These are phyloP conservation scores for Nerophis lumbriciformis DNA, from an alignment of 2,113 vertebrate species.

Conservation along the genomic window DNA sequence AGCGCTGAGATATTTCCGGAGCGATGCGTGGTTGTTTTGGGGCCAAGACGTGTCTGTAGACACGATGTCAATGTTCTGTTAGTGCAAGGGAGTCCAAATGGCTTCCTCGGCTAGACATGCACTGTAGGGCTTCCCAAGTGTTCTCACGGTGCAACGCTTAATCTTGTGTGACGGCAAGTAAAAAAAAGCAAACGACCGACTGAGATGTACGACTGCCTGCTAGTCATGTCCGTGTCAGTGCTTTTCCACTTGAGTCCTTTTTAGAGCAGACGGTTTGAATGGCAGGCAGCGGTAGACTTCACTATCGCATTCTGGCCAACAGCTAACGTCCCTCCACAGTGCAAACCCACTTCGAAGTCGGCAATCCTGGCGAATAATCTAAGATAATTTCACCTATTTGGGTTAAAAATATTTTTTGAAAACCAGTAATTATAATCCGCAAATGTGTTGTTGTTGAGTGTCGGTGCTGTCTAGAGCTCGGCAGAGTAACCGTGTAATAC, in stretches of 20 bases:
- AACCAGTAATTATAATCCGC: no score
- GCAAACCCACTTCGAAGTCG: no score
- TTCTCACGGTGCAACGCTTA: background rate
- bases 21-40: slow-evolving; percentile 1
- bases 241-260: background rate
- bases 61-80: slow-evolving; percentile 30
- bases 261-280: no score
- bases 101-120: background rate
- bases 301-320: no score
- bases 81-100: background rate
- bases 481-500: no score
- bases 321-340: no score
- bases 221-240: background rate
- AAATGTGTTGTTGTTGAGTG: no score
- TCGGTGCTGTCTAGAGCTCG: no score
- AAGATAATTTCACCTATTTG: no score
- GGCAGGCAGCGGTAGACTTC: no score
- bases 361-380: no score
- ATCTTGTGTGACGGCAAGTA: background rate
- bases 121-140: background rate
- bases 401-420: no score
- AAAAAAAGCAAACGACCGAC: background rate
- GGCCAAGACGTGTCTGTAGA: slow-evolving; percentile 22
- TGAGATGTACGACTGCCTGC: background rate
- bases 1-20: slow-evolving; percentile 32